phyloP scores from a whole-genome alignment of 2,797 vertebrate genomes.

The Danio albolineatus region DNA sequence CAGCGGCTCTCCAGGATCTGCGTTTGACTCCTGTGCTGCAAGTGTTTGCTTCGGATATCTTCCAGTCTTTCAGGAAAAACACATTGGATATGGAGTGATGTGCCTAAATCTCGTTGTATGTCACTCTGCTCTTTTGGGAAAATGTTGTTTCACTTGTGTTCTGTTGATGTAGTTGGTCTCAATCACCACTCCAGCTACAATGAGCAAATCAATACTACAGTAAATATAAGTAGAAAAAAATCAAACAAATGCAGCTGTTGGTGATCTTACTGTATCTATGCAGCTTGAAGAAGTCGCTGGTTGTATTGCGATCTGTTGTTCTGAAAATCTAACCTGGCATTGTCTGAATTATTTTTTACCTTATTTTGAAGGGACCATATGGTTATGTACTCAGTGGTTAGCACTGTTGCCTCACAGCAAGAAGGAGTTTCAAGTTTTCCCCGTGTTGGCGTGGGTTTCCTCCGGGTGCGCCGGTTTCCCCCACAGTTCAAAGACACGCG shows the following conservation, averaged over 20 bases:
- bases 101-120: neutral
- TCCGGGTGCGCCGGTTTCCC: no score
- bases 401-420: no score
- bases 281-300: neutral
- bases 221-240: no score
- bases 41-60: neutral
- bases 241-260: no score
- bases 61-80: neutral
- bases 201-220: neutral
- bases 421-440: no score
- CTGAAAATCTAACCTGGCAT: neutral
- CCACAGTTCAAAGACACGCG: no score
- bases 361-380: no score
- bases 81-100: neutral
- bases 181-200: neutral
- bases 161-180: neutral
- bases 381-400: no score
- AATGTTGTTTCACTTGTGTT: neutral
- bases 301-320: neutral
- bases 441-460: no score
- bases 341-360: no score
- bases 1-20: no score
- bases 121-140: neutral
- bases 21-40: no score
- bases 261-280: neutral